Conservation (phyloP, 2,888 invertebrate genomes). For the Exocentrus adspersus region DNA sequence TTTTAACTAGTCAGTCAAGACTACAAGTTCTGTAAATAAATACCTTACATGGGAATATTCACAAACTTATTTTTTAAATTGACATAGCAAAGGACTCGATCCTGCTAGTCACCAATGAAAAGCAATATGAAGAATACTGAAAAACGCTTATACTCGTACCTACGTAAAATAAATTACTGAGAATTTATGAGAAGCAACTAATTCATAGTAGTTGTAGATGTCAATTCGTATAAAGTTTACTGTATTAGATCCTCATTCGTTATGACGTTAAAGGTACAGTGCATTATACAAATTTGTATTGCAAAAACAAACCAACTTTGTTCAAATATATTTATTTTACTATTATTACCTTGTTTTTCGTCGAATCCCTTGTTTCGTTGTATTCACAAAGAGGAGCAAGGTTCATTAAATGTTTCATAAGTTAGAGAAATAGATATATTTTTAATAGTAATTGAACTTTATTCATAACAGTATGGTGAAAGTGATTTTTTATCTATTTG, state of each 20-base stretch:
- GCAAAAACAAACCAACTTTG: constrained; percentile 13
- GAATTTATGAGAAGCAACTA: constrained; percentile 58
- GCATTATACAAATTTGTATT: constrained; percentile 41
- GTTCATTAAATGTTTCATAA: constrained; percentile 39
- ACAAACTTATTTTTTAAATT: constrained; percentile 10
- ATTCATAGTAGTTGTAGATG: constrained; percentile 55
- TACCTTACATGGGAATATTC: constrained; percentile 20
- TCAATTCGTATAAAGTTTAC: constrained; percentile 51
- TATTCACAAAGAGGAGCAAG: constrained; percentile 15
- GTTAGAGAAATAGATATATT: constrained; percentile 35
- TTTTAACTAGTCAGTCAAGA: no score
- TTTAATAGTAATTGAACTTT: no score
- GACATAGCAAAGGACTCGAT: constrained; percentile 35
- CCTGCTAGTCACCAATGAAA: constrained; percentile 57
- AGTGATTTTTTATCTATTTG: no score
- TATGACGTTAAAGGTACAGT: constrained; percentile 43
- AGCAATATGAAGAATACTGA: constrained; percentile 58
- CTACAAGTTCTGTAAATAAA: constrained; percentile 2
- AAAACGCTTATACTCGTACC: constrained; percentile 58
- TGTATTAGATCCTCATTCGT: constrained; percentile 43
- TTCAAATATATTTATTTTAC: constrained; percentile 5
- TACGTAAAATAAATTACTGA: constrained; percentile 45
- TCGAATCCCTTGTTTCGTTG: constrained; percentile 44
- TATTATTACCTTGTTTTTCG: no score
- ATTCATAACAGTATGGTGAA: no score